Base-by-base conservation (phyloP, 2,888 invertebrate genomes). In the Stenolophus ochropezus region DNA sequence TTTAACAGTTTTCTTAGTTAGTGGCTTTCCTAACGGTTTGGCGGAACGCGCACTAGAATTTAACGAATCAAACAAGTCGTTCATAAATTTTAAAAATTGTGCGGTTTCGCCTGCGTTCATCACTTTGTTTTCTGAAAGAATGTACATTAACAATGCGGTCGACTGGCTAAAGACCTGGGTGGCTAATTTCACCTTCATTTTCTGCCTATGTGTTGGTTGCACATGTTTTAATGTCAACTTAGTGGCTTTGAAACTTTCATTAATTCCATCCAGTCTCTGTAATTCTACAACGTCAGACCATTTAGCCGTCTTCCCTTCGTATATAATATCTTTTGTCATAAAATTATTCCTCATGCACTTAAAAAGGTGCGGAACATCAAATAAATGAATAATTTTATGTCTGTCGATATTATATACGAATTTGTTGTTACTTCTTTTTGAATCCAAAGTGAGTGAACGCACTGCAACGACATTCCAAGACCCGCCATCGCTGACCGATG, bases 311-410 rank as follows among this genome's bases (percentile, higher is more conserved):
- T 49, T 42, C 14, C 21, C 47, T 20, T 73, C 18, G 21, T 14
- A 73, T 18, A 42, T 14, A 18, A 47, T 47, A 18, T 73, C 8
- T 47, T 73, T 73, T 3, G 73, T 73, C 20, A 49, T 42, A 3
- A 73, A 73, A 73, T 73, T 73, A 18, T 73, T 73, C n/a, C 73
- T 42, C 42, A 73, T 49, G n/a, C 47, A 73, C 42, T 42, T 73
- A 16, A 47, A 6, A 1, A 73, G 18, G 47, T 73, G 73, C 4
- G 73, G 73, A 2, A 18, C 16, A 20, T 73, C 73, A 73, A 73
- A 73, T 6, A 73, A 4, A 47, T 73, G 47, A 47, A 73, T 47
- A 47, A 73, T 73, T 33, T 42, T 11, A 47, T 73, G 47, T 47
- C 20, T 20, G 18, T 47, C 20, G 11, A 42, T n/a, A 6, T 73